A percentile compares a stretch with the other conserved stretches of the same genome.
Evolutionary conservation across 2,888 invertebrate genomes (phyloP).

Genomic region (Acleris holmiana): DNA sequence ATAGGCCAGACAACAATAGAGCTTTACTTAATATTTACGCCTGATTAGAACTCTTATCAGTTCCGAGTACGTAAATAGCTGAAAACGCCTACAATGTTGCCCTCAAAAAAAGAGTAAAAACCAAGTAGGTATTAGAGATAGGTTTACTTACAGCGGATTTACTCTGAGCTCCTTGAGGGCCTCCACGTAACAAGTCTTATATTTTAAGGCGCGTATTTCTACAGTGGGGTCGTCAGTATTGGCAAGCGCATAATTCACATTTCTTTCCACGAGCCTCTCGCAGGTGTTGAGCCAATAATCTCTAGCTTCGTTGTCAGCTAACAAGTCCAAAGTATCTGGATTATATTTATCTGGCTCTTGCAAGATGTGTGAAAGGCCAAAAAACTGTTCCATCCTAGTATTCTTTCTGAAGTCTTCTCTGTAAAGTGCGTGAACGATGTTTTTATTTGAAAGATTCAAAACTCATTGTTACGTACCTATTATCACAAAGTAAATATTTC

Average conservation of each 20-base stretch:
- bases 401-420: constrained; percentile 1
- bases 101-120: background rate
- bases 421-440: constrained; percentile 40
- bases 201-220: constrained; percentile 90
- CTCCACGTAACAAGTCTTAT: constrained; percentile 92
- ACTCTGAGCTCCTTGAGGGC: constrained; percentile 89
- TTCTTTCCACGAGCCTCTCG: constrained; percentile 93
- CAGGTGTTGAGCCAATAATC: constrained; percentile 97
- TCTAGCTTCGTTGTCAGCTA: constrained; percentile 92
- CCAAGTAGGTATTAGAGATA: background rate
- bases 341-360: constrained; percentile 91
- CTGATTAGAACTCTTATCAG: constrained; percentile 4
- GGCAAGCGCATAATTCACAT: constrained; percentile 91
- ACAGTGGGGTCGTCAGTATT: constrained; percentile 91
- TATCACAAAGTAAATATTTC: constrained; percentile 66
- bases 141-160: constrained; percentile 90
- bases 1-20: background rate
- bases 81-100: background rate
- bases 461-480: constrained; percentile 68
- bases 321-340: constrained; percentile 96
- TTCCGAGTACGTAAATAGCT: background rate
- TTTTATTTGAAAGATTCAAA: constrained; percentile 58
- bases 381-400: constrained; percentile 71
- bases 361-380: constrained; percentile 85
- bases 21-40: constrained; percentile 1